Evolutionary conservation across 1,140 invertebrate species (phyloP), one percentile per base, ranked within the genome.

Genomic region (Dendrolimus kikuchii): DNA sequence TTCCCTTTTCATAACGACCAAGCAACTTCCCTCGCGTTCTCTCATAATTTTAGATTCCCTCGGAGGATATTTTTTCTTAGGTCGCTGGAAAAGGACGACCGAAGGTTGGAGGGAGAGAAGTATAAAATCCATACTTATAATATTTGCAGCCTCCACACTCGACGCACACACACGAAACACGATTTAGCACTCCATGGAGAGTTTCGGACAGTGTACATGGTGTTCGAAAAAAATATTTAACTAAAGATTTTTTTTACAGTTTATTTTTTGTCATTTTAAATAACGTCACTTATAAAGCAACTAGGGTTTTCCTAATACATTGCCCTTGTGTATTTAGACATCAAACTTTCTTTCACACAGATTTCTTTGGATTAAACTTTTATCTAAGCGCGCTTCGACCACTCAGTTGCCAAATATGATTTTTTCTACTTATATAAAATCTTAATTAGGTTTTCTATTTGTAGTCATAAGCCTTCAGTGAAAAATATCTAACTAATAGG

Each of bases 41-140:
- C 70, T 73, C 74, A 78, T 81, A 81, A 83, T 75, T 85, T 81
- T 81, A 81, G 74, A 80, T 74, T 80, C 74, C 72, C 78, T 68
- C 57, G 44, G 74, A 73, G 77, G 64, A 73, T 74, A 78, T 81
- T 81, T 84, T 84, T 81, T 84, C 75, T 65, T 63, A 59, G 62
- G 70, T 61, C 63, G 64, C 60, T 54, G 57, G 69, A 74, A 70
- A 71, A 62, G 62, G 79, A 71, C 38, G 57, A 68, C 59, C 38
- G 62, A 62, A 54, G 45, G 46, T 40, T 68, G 52, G 68, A 57
- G 78, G 81, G 62, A 56, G 77, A 68, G 81, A 80, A 40, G 64
- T 62, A 77, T 78, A 85, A 85, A 85, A 85, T 85, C 81, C 80
- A 85, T 85, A 85, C 81, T 83, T 85, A 83, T 85, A 81, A 83